Conservation (phyloP, 2,888 invertebrate genomes). For the Abrostola tripartita region DNA sequence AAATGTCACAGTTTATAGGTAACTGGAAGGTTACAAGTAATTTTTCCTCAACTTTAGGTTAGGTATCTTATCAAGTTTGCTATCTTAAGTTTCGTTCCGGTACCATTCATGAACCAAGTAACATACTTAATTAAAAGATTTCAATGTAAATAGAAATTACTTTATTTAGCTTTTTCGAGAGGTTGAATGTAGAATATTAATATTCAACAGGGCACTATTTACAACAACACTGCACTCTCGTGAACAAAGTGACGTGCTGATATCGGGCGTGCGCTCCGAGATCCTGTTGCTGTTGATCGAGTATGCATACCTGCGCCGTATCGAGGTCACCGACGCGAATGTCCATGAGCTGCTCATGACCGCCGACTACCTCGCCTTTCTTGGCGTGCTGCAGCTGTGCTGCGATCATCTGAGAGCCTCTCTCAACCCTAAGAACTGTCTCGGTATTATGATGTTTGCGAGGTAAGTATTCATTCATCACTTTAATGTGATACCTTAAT, state of each 20-base stretch:
- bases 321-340: slow-evolving; percentile 92
- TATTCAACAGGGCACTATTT: slow-evolving; percentile 91
- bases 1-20: too few species aligned
- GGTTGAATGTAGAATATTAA: background rate
- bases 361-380: slow-evolving; percentile 96
- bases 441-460: slow-evolving; percentile 95
- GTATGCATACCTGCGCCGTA: slow-evolving; percentile 94
- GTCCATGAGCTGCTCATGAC: slow-evolving; percentile 94
- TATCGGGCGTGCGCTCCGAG: slow-evolving; percentile 93
- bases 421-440: slow-evolving; percentile 93
- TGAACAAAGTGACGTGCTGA: slow-evolving; percentile 91
- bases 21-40: too few species aligned
- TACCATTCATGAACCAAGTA: too few species aligned
- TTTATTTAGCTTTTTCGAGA: background rate
- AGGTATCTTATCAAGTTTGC: too few species aligned
- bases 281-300: slow-evolving; percentile 94
- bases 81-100: too few species aligned
- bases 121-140: background rate
- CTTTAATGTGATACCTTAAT: background rate
- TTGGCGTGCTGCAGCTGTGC: slow-evolving; percentile 94
- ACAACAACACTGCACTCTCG: slow-evolving; percentile 93
- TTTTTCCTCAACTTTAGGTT: too few species aligned
- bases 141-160: background rate
- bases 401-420: slow-evolving; percentile 92
- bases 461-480: slow-evolving; percentile 77